Conservation (phyloP, 2,888 invertebrate genomes). For the Metallyticus violacea region DNA sequence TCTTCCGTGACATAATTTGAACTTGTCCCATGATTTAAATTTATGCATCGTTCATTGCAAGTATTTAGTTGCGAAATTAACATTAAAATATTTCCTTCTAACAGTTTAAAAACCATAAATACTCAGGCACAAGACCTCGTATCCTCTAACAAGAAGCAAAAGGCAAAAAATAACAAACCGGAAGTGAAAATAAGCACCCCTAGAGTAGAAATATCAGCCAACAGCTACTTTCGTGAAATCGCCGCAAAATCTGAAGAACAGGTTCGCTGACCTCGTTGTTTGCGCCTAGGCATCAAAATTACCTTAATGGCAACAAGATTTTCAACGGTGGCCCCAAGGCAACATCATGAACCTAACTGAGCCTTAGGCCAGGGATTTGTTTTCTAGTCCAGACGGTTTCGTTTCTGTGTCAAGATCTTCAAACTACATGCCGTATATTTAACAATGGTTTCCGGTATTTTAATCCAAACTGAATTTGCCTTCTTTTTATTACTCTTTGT, state of each 20-base stretch:
- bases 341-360: not conserved
- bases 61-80: too few relatives aligned
- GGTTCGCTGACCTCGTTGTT: not conserved
- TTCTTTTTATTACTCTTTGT: too few relatives aligned
- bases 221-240: not conserved
- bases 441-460: not conserved
- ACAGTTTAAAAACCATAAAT: too few relatives aligned
- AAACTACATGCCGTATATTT: not conserved
- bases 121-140: too few relatives aligned
- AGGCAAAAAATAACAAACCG: not conserved
- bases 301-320: not conserved
- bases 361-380: not conserved
- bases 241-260: not conserved
- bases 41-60: too few relatives aligned
- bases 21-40: too few relatives aligned
- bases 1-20: too few relatives aligned
- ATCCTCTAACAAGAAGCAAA: too few relatives aligned
- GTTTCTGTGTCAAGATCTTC: not conserved
- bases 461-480: too few relatives aligned
- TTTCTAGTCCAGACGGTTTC: not conserved
- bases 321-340: not conserved
- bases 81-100: too few relatives aligned
- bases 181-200: not conserved
- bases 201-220: not conserved
- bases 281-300: not conserved